Percentiles rank a stretch among this genome's conserved stretches.
Conservation (phyloP, 92 coral and sea anemone species). For the Phenganax stokvisi region DNA sequence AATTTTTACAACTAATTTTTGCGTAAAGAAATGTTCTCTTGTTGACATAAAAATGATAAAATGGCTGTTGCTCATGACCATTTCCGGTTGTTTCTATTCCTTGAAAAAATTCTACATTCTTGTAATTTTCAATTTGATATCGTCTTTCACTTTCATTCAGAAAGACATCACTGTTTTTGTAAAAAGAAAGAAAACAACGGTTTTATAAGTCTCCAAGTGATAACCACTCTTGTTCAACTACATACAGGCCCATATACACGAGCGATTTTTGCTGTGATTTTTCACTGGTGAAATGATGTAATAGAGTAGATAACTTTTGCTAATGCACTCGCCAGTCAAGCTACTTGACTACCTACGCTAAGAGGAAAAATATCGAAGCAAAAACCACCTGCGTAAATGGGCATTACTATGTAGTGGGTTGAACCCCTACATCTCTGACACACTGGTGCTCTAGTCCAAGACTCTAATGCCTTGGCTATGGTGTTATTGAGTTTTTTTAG, state of each 20-base stretch:
- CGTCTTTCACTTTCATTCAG: conserved; percentile 1
- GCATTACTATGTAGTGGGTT: too few relatives aligned
- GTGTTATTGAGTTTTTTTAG: background rate
- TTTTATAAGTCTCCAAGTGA: too few relatives aligned
- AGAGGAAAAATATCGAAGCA: too few relatives aligned
- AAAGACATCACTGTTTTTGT: background rate
- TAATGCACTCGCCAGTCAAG: too few relatives aligned
- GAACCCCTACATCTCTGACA: too few relatives aligned
- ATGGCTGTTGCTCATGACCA: background rate
- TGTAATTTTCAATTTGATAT: background rate
- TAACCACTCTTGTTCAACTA: too few relatives aligned
- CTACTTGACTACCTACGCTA: too few relatives aligned
- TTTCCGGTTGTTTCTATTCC: conserved; percentile 12
- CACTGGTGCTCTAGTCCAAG: background rate
- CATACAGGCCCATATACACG: too few relatives aligned
- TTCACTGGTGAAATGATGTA: too few relatives aligned
- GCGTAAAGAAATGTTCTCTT: background rate
- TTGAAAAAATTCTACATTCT: background rate
- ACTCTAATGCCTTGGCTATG: background rate
- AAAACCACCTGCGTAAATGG: too few relatives aligned
- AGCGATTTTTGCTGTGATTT: too few relatives aligned
- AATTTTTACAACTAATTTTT: background rate
- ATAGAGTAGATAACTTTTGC: too few relatives aligned
- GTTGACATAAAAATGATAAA: background rate
- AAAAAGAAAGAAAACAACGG: background rate